These are phyloP conservation scores for Eumaeus atala DNA, from an alignment of 1,140 invertebrate species.

Conservation along the genomic window DNA sequence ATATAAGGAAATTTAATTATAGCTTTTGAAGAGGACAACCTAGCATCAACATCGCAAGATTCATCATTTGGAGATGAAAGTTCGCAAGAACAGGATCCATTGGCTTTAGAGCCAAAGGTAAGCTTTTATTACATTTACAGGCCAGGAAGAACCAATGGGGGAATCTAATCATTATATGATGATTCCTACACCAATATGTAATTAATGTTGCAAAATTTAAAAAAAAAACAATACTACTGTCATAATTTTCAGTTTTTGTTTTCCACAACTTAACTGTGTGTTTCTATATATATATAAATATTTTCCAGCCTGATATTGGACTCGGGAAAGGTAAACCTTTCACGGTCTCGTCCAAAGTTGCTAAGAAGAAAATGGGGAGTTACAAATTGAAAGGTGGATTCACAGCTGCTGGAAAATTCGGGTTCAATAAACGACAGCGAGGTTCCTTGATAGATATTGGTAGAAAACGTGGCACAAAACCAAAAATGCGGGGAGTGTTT, in stretches of 20 bases:
- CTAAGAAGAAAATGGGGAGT: conserved; percentile 82
- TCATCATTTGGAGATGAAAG: conserved; percentile 77
- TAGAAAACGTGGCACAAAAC: conserved; percentile 85
- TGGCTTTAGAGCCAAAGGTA: conserved; percentile 78
- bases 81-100: conserved; percentile 75
- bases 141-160: too few species aligned
- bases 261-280: conserved; percentile 1
- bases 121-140: conserved; percentile 13
- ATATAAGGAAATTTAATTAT: conserved; percentile 12
- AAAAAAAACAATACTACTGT: too few species aligned
- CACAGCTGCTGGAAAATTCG: conserved; percentile 80
- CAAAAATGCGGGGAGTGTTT: conserved; percentile 90
- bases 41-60: conserved; percentile 81
- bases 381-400: conserved; percentile 76
- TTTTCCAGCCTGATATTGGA: conserved; percentile 76
- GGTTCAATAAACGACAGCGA: conserved; percentile 81
- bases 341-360: conserved; percentile 82
- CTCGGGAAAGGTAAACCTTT: conserved; percentile 87
- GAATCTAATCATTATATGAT: too few species aligned
- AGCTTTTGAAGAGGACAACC: conserved; percentile 79
- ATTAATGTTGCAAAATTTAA: too few species aligned
- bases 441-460: conserved; percentile 80
- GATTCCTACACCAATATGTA: too few species aligned
- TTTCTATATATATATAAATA: too few species aligned
- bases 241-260: too few species aligned